Percentiles rank a stretch among this genome's conserved stretches.
Conservation (phyloP, 2,888 invertebrate genomes). For the Drosophila parthenogenetica region DNA sequence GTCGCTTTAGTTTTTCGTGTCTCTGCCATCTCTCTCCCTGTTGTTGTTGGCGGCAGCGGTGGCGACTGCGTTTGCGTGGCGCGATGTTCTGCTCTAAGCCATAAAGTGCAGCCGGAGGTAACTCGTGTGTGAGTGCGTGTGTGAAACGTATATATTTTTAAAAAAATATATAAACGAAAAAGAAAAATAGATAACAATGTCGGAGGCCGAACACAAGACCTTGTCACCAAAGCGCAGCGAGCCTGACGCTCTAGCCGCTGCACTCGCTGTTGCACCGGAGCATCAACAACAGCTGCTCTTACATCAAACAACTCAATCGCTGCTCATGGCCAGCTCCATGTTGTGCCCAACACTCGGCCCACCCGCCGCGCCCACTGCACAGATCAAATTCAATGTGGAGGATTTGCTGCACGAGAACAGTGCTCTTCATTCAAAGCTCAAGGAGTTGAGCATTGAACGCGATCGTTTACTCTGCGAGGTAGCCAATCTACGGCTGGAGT, state of each 20-base stretch:
- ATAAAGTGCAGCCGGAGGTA: constrained; percentile 39
- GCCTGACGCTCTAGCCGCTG: constrained; percentile 30
- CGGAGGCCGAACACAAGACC: constrained; percentile 69
- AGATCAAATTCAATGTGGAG: constrained; percentile 71
- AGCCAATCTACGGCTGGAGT: constrained; percentile 84
- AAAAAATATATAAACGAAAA: not conserved
- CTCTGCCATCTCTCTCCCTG: constrained; percentile 3
- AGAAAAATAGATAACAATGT: constrained; percentile 52
- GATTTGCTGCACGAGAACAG: constrained; percentile 83
- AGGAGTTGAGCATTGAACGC: constrained; percentile 82
- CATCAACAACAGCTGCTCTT: constrained; percentile 66
- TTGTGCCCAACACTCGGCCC: constrained; percentile 44
- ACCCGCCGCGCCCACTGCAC: constrained; percentile 41
- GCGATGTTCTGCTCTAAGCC: constrained; percentile 45
- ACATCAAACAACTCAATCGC: constrained; percentile 83
- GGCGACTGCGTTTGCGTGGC: constrained; percentile 70
- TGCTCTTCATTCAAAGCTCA: constrained; percentile 80
- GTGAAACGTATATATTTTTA: constrained; percentile 9
- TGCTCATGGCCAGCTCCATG: constrained; percentile 83
- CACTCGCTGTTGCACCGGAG: constrained; percentile 25
- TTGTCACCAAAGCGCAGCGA: constrained; percentile 64
- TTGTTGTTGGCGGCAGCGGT: constrained; percentile 3
- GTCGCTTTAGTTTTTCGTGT: constrained; percentile 34
- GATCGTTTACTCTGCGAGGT: constrained; percentile 84
- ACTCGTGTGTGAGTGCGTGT: constrained; percentile 2